A percentile compares a stretch with the other conserved stretches of the same genome.
These are phyloP conservation scores for Grantiella picta DNA, from an alignment of 2,113 vertebrate genomes.

Conservation along the genomic window DNA sequence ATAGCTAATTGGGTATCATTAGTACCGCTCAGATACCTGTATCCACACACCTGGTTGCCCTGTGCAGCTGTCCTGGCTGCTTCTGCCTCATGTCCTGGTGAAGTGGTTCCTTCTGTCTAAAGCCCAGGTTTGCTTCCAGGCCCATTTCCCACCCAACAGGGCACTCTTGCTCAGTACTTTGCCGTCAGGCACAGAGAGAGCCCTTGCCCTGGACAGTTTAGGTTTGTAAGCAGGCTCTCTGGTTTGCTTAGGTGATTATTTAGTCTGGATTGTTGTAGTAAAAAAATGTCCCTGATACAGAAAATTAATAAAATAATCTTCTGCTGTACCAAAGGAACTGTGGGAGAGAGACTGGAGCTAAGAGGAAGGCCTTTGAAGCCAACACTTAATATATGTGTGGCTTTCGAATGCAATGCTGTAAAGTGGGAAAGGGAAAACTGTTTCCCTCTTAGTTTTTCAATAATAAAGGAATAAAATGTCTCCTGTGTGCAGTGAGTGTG, in stretches of 20 bases:
- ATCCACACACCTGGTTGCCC: background rate
- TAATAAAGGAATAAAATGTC: background rate
- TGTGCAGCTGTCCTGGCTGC: background rate
- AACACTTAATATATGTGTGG: background rate
- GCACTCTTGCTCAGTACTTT: background rate
- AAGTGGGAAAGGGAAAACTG: background rate
- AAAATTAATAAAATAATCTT: background rate
- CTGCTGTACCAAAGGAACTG: background rate
- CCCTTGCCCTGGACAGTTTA: background rate
- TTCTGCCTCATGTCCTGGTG: background rate
- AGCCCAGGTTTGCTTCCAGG: background rate
- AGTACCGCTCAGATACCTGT: too few relatives aligned
- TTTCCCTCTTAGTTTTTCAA: background rate
- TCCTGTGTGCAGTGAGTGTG: background rate
- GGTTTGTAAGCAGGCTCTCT: background rate
- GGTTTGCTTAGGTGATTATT: background rate
- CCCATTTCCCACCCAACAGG: background rate
- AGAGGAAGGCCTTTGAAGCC: background rate
- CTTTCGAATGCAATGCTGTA: background rate
- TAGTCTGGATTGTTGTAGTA: background rate
- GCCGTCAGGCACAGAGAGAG: background rate
- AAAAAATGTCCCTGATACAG: background rate
- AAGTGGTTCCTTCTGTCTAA: background rate
- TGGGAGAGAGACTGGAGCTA: background rate
- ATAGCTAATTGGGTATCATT: background rate